phyloP scores from a whole-genome alignment of 2,113 vertebrate species.

The Cathartes aura region DNA sequence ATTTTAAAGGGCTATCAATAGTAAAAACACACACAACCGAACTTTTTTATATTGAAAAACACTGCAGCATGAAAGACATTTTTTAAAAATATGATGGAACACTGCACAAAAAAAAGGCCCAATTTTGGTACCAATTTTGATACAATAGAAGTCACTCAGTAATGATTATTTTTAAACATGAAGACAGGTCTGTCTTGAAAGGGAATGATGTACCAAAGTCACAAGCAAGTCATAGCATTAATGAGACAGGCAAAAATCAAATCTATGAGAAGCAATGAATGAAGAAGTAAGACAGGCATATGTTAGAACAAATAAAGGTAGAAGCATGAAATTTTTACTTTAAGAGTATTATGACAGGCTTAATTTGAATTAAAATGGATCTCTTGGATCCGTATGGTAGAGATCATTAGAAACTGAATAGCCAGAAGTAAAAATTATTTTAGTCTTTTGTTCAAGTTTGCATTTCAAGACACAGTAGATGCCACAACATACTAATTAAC shows the following conservation, averaged over 20 bases:
- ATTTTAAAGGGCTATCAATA: constrained; percentile 39
- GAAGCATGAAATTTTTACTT: background rate
- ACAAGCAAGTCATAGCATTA: background rate
- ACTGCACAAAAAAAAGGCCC: background rate
- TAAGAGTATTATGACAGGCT: background rate
- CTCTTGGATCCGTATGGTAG: background rate
- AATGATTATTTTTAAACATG: background rate
- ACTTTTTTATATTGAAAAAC: background rate
- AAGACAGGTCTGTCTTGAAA: background rate
- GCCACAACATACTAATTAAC: background rate
- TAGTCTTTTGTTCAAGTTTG: background rate
- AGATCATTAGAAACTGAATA: background rate
- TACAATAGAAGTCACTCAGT: background rate
- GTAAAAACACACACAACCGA: constrained; percentile 26
- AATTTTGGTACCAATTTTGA: background rate
- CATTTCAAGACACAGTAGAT: background rate
- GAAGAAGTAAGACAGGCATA: background rate
- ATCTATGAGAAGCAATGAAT: background rate
- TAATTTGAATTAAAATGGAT: background rate
- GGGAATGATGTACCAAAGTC: background rate
- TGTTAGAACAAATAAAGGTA: background rate
- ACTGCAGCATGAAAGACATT: background rate
- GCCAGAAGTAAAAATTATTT: background rate
- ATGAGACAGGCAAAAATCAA: background rate
- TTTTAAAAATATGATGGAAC: background rate